These are phyloP conservation scores for Xiphophorus hellerii DNA, from an alignment of 2,113 vertebrate species.

Conservation along the genomic window DNA sequence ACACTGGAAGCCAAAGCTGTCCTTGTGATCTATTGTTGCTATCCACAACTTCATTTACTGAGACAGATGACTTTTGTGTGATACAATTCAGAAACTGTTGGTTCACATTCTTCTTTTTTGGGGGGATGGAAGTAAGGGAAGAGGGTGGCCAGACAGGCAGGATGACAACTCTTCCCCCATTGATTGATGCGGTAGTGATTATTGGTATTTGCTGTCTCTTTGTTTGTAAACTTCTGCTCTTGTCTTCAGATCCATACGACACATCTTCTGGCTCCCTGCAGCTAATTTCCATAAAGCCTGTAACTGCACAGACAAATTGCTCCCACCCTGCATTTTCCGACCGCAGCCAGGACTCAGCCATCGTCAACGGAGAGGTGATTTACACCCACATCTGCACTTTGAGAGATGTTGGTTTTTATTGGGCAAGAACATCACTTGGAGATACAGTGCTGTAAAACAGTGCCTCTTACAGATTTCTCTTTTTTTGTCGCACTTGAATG, in stretches of 20 bases:
- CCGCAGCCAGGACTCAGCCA: conserved; percentile 88
- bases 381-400: conserved; percentile 4
- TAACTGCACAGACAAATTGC: conserved; percentile 81
- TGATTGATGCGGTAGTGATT: conserved; percentile 47
- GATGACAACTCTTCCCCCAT: conserved; percentile 20
- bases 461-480: too few species aligned
- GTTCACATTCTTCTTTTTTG: neutral
- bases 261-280: conserved; percentile 95
- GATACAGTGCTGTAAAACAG: neutral
- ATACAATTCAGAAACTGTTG: conserved; percentile 68
- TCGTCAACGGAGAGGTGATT: conserved; percentile 92
- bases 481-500: too few species aligned
- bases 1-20: conserved; percentile 36
- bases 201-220: conserved; percentile 52
- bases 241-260: conserved; percentile 88
- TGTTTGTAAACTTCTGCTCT: conserved; percentile 60
- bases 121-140: neutral
- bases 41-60: conserved; percentile 51
- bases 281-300: conserved; percentile 92
- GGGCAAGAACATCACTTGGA: neutral
- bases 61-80: conserved; percentile 77
- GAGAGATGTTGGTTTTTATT: neutral
- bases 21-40: conserved; percentile 49
- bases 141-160: conserved; percentile 10
- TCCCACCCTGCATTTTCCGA: conserved; percentile 85